Evolutionary conservation across 2,888 invertebrate genomes (phyloP).

Genomic region (Hirtodrosophila alboralis): DNA sequence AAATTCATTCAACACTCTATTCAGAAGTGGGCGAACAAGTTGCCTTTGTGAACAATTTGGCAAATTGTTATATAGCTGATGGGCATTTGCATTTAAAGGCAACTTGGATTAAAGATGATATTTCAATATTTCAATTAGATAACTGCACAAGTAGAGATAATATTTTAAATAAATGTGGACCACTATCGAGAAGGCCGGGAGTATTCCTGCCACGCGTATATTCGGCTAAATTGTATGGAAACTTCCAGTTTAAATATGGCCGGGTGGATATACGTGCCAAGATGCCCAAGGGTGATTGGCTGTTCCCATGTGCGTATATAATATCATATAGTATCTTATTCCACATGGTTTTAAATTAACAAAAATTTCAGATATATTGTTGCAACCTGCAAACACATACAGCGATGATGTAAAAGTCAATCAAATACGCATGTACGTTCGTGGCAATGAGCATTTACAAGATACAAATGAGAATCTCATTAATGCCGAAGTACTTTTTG

Average conservation of each 20-base stretch:
- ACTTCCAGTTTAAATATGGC: constrained; percentile 34
- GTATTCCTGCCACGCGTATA: too few species aligned
- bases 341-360: too few species aligned
- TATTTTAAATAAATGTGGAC: constrained; percentile 6
- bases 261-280: constrained; percentile 33
- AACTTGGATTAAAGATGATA: neutral
- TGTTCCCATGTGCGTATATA: constrained; percentile 37
- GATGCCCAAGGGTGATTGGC: constrained; percentile 40
- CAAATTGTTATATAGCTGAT: constrained; percentile 1
- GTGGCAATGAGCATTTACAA: constrained; percentile 21
- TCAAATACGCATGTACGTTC: constrained; percentile 35
- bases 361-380: constrained; percentile 26
- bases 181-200: fast-evolving
- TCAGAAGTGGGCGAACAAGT: constrained; percentile 9
- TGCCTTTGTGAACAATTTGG: constrained; percentile 1
- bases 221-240: constrained; percentile 31
- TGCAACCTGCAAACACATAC: constrained; percentile 4
- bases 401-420: neutral
- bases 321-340: neutral
- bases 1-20: neutral
- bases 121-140: fast-evolving
- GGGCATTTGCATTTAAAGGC: constrained; percentile 12
- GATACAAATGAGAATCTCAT: neutral
- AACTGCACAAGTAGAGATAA: constrained; percentile 16
- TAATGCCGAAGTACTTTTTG: constrained; percentile 23